Evolutionary conservation across 1,140 invertebrate species (phyloP).

Genomic region (Apis florea): DNA sequence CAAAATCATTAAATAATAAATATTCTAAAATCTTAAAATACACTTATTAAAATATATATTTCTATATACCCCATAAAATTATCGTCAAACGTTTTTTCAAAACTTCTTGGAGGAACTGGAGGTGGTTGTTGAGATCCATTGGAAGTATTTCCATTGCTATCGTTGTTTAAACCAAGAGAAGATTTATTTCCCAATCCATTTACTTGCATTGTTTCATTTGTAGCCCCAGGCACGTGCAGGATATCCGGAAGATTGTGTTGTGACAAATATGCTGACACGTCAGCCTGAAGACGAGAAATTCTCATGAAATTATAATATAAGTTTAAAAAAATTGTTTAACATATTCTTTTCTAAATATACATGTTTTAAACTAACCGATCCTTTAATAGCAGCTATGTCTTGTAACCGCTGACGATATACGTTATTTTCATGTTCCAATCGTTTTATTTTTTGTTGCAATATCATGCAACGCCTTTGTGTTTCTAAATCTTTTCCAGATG

Average conservation of each 20-base stretch:
- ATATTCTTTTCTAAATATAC: neutral
- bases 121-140: slow-evolving; percentile 81
- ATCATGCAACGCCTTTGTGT: slow-evolving; percentile 86
- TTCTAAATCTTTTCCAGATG: slow-evolving; percentile 88
- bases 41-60: neutral
- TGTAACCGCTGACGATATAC: slow-evolving; percentile 85
- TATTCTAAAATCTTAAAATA: neutral
- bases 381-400: slow-evolving; percentile 81
- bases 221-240: slow-evolving; percentile 75
- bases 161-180: slow-evolving; percentile 61
- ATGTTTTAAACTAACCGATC: slow-evolving; percentile 68
- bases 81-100: slow-evolving; percentile 82
- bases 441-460: slow-evolving; percentile 87
- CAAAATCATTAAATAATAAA: slow-evolving; percentile 30
- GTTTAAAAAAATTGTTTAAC: neutral
- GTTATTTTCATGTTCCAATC: slow-evolving; percentile 87
- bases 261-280: slow-evolving; percentile 79
- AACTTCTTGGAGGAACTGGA: slow-evolving; percentile 84
- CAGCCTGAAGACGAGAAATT: slow-evolving; percentile 68
- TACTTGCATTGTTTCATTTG: slow-evolving; percentile 66
- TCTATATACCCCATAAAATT: slow-evolving; percentile 75
- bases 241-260: slow-evolving; percentile 81
- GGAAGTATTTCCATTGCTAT: slow-evolving; percentile 78
- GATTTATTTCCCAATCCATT: slow-evolving; percentile 69
- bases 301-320: neutral